Evolutionary conservation across 2,888 invertebrate genomes (phyloP).

Genomic region (Merodon equestris): DNA sequence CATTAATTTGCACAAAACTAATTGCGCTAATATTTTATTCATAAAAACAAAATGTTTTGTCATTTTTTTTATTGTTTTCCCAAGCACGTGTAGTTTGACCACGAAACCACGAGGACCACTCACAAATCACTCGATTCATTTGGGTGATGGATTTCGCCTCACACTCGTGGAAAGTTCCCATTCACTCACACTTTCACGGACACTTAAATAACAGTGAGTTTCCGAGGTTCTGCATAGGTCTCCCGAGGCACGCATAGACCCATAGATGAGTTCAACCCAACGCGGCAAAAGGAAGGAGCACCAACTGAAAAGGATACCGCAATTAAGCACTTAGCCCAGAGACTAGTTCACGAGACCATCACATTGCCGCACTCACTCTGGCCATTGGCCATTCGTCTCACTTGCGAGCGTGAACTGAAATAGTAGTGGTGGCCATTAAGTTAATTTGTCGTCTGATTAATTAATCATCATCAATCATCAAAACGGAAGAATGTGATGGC

Average conservation of each 20-base stretch:
- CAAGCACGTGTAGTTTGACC: too few species aligned
- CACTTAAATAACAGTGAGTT: too few species aligned
- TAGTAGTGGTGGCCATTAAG: conserved; percentile 42
- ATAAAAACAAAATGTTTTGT: too few species aligned
- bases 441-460: conserved; percentile 65
- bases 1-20: too few species aligned
- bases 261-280: not conserved
- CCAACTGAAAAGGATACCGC: conserved; percentile 42
- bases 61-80: too few species aligned
- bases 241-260: conserved; percentile 31
- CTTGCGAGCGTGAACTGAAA: not conserved
- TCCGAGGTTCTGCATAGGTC: conserved; percentile 14
- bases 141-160: too few species aligned
- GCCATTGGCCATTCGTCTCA: too few species aligned
- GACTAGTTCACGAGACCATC: conserved; percentile 44
- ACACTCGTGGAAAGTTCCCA: conserved; percentile 31
- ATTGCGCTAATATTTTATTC: too few species aligned
- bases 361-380: not conserved
- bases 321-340: conserved; percentile 49
- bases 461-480: conserved; percentile 63
- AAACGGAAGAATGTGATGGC: conserved; percentile 17
- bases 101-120: too few species aligned
- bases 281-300: conserved; percentile 6
- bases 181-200: too few species aligned
- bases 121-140: too few species aligned